Evolutionary conservation across 2,888 invertebrate genomes (phyloP), one percentile per base, ranked within the genome.

Genomic region (Cotesia congregata): DNA sequence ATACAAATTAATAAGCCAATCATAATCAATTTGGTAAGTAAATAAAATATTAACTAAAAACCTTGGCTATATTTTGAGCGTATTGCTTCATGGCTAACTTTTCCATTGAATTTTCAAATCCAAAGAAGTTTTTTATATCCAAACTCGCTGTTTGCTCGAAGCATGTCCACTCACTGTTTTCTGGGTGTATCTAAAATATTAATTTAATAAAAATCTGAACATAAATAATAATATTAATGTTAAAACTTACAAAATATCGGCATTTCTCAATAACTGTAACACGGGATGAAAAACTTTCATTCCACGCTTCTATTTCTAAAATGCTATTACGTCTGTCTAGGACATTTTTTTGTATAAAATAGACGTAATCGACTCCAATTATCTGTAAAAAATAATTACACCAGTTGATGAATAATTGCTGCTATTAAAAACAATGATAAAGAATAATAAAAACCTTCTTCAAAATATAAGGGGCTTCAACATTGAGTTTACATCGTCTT

Each of bases 61-160:
- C 93, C 91, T 88, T 96, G 71, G 95, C 93, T 83, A 97, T 94
- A 87, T 96, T 97, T 68, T 94, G 92, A 4, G 97, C 95, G 87
- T 98, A 98, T 87, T 98, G 98, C 87, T 97, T 98, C 94, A 98
- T 97, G 70, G 97, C 96, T 85, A 98, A 93, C 90, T 98, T 98
- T 90, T 98, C 98, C 86, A 98, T 97, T 0, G 96, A 95, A 88
- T 93, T 94, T 90, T 98, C 98, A 85, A 98, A 95, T 0, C 98
- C 97, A 90, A 97, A 97, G 91, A 98, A 98, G 85, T 95, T 97
- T 89, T 96, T 97, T 71, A 98, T 97, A 90, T 98, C 98, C 77
- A 98, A 92, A 83, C 94, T 93, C 30, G 98, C 98, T 75, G 93
- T 94, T 90, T 98, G 98, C 90, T 98, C 98, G 90, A 98, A 98